Conservation (phyloP, 2,113 vertebrate species). For the Poicephalus gulielmi region DNA sequence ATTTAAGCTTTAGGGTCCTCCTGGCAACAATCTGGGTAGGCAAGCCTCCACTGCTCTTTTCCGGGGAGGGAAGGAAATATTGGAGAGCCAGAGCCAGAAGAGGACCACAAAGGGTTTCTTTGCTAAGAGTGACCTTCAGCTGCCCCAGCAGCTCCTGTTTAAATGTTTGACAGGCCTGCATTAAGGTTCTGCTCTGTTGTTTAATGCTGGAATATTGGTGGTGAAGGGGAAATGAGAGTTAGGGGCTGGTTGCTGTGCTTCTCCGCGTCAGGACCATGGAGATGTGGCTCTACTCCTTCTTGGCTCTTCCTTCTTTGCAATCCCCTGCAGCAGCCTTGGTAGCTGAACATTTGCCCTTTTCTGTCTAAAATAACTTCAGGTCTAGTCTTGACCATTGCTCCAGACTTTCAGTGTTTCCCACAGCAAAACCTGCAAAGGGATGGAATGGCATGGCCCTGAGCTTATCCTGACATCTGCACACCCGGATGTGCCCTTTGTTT, state of each 20-base stretch:
- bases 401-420: not conserved
- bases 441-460: rapidly evolving
- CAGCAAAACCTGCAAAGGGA: not conserved
- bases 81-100: rapidly evolving
- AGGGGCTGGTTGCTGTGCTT: rapidly evolving
- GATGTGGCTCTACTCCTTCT: rapidly evolving
- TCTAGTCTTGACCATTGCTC: not conserved
- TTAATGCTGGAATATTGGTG: not conserved
- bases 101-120: not conserved
- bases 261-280: rapidly evolving
- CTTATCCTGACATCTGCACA: no score
- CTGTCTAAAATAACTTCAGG: not conserved
- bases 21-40: not conserved
- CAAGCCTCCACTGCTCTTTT: not conserved
- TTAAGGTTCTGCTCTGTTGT: not conserved
- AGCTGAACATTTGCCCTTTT: not conserved
- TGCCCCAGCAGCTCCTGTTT: rapidly evolving
- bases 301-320: not conserved
- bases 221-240: not conserved
- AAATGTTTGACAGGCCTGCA: not conserved
- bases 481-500: not conserved
- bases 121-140: not conserved
- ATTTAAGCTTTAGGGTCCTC: not conserved
- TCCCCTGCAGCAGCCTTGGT: not conserved
- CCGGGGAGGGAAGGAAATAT: not conserved